A percentile compares a stretch with the other conserved stretches of the same genome.
Conservation (phyloP, 2,113 vertebrate genomes). For the Holacanthus passer region DNA sequence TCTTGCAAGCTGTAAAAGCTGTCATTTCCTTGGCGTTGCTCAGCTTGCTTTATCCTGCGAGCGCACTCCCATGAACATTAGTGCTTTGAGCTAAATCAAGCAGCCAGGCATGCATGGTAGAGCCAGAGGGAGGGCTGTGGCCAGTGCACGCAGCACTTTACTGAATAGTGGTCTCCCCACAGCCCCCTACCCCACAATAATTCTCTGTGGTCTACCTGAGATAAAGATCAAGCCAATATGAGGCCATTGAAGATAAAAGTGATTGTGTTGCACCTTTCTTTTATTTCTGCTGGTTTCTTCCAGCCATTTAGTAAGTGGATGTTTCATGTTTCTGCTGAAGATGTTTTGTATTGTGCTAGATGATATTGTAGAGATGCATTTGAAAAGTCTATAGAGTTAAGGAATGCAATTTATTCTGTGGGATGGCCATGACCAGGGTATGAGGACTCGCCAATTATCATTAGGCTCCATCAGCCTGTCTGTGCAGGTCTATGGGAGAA, state of each 20-base stretch:
- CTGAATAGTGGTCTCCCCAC: not conserved
- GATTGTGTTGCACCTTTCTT: constrained; percentile 6
- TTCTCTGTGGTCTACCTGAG: constrained; percentile 13
- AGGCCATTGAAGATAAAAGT: constrained; percentile 32
- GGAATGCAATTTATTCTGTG: constrained; percentile 13
- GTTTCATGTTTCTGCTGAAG: constrained; percentile 32
- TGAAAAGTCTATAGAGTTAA: constrained; percentile 7
- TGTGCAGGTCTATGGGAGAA: not conserved
- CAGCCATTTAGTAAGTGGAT: constrained; percentile 15
- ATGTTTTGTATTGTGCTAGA: not conserved
- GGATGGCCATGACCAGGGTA: not conserved
- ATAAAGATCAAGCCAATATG: constrained; percentile 40
- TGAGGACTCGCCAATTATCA: constrained; percentile 5
- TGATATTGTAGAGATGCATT: not conserved
- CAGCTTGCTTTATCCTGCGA: constrained; percentile 36
- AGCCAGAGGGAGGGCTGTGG: constrained; percentile 32
- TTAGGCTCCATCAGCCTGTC: not conserved
- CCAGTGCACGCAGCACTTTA: constrained; percentile 28
- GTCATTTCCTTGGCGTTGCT: constrained; percentile 51
- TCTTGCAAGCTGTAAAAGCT: constrained; percentile 56
- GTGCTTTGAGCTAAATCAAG: constrained; percentile 61
- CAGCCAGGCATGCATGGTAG: constrained; percentile 51
- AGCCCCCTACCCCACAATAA: not conserved
- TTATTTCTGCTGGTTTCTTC: constrained; percentile 4
- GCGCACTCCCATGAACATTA: constrained; percentile 53